phyloP scores from a whole-genome alignment of 2,888 invertebrate genomes.

The Patella ulyssiponensis region DNA sequence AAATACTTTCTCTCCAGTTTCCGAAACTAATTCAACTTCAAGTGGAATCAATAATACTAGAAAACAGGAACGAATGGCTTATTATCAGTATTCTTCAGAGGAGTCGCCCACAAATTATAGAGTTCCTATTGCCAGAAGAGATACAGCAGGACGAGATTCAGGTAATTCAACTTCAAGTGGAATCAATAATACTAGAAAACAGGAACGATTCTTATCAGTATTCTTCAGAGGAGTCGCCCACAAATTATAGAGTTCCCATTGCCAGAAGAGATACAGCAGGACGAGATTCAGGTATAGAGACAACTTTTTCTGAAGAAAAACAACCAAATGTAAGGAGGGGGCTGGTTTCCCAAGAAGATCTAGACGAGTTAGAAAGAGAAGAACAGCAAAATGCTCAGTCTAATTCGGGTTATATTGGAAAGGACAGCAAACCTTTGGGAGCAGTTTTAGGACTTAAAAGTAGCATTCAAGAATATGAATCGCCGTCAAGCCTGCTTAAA shows the following conservation, averaged over 20 bases:
- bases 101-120: no score
- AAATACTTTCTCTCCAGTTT: background rate
- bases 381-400: background rate
- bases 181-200: no score
- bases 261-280: no score
- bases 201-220: no score
- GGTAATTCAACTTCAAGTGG: background rate
- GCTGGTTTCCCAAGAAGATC: background rate
- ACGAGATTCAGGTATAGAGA: no score
- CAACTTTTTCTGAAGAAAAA: background rate
- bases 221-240: no score
- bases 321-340: background rate
- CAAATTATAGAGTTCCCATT: no score
- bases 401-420: background rate
- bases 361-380: background rate
- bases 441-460: background rate
- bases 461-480: background rate
- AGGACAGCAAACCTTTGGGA: background rate
- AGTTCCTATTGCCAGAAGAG: no score
- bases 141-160: no score
- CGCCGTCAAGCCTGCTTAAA: background rate
- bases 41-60: background rate
- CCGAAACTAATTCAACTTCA: background rate
- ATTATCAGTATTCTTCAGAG: no score
- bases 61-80: no score